Percentiles rank a stretch among this genome's conserved stretches.
Evolutionary conservation across 2,888 invertebrate species (phyloP).

Genomic region (Heliconius charithonia): DNA sequence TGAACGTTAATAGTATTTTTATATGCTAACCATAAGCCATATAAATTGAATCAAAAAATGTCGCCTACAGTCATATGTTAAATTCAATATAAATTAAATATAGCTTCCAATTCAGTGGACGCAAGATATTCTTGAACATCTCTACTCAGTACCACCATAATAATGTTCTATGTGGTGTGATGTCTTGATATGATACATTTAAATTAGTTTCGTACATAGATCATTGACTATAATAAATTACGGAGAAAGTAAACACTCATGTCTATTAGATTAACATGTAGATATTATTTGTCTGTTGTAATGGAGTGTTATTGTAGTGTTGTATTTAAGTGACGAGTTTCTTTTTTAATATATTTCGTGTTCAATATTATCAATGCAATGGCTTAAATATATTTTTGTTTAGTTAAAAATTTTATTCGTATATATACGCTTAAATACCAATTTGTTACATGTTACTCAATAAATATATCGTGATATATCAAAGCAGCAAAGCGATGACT

Average conservation of each 20-base stretch:
- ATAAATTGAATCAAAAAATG: not conserved
- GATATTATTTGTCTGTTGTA: constrained; percentile 1
- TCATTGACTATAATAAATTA: constrained; percentile 25
- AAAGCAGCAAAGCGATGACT: not conserved
- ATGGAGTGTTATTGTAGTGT: not conserved
- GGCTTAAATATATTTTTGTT: not conserved
- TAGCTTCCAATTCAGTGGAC: constrained; percentile 15
- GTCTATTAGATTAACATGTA: constrained; percentile 14
- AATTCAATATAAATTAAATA: not conserved
- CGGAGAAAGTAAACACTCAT: constrained; percentile 29
- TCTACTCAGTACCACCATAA: constrained; percentile 37
- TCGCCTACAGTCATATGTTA: not conserved
- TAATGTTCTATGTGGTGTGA: constrained; percentile 28
- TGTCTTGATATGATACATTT: constrained; percentile 39
- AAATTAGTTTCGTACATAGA: constrained; percentile 29
- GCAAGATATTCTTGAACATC: constrained; percentile 21
- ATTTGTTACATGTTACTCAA: constrained; percentile 7
- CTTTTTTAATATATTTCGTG: no score
- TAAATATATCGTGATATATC: not conserved
- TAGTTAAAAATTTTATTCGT: not conserved
- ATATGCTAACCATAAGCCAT: not conserved
- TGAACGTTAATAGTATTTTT: not conserved
- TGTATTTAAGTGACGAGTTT: not conserved
- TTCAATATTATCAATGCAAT: not conserved
- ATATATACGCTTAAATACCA: not conserved